Evolutionary conservation across 53 echinoderm and acorn worm genomes (phyloP).

Genomic region (Paelopatides confundens): DNA sequence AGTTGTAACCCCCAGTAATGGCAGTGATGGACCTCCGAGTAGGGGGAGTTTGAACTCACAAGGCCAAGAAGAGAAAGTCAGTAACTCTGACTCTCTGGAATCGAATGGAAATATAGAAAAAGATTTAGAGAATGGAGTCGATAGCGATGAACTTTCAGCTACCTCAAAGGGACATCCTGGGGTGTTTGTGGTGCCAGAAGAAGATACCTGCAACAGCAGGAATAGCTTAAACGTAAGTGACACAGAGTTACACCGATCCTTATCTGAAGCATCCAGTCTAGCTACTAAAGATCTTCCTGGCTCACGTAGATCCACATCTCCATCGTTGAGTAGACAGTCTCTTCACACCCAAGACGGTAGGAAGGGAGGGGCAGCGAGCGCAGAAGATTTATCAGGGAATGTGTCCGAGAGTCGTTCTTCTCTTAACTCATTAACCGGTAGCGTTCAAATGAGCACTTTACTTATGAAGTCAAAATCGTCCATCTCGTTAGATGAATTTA

Average conservation of each 20-base stretch:
- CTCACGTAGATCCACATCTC: conserved; percentile 4
- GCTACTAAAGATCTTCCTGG: not conserved
- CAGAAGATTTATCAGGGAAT: not conserved
- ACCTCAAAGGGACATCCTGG: not conserved
- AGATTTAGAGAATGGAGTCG: not conserved
- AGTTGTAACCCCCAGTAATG: not conserved
- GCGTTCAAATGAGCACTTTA: conserved; percentile 17
- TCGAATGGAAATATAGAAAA: not conserved
- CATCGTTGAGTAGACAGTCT: not conserved
- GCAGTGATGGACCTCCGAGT: conserved; percentile 22
- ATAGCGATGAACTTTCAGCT: conserved; percentile 1
- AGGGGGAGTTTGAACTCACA: conserved; percentile 23
- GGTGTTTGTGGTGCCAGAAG: not conserved
- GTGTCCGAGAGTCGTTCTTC: not conserved
- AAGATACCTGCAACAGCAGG: not conserved
- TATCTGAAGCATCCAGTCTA: conserved; percentile 30
- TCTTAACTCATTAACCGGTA: conserved; percentile 14
- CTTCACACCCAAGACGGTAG: not conserved
- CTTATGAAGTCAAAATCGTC: conserved; percentile 53
- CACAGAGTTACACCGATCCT: not conserved
- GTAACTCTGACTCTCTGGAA: not conserved
- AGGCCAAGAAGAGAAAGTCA: not conserved
- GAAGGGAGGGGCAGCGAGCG: not conserved
- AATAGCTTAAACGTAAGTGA: conserved; percentile 1
- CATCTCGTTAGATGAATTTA: conserved; percentile 76